Conservation (phyloP, 64 coral and sea anemone genomes). For the Anthopleura sola region DNA sequence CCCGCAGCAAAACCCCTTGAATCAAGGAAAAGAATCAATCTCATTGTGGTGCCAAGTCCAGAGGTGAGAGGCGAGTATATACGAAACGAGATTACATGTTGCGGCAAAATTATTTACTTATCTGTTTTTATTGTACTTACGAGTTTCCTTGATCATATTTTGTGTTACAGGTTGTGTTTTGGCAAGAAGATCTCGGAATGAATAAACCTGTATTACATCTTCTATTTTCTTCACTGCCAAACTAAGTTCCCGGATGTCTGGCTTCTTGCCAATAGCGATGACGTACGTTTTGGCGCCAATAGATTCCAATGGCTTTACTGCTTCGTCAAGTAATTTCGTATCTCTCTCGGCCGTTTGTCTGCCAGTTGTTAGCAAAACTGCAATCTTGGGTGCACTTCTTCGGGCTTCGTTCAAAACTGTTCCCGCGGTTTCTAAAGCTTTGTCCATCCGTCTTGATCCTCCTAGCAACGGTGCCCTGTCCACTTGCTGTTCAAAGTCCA, state of each 20-base stretch:
- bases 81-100: no score
- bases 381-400: constrained; percentile 47
- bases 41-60: no score
- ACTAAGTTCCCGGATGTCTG: constrained; percentile 41
- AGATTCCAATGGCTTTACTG: constrained; percentile 27
- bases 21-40: no score
- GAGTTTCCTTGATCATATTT: constrained; percentile 52
- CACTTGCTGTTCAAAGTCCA: constrained; percentile 42
- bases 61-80: no score
- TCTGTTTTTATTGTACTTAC: constrained; percentile 30
- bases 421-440: constrained; percentile 48
- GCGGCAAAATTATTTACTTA: no score
- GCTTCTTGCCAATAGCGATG: constrained; percentile 49
- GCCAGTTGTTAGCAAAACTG: constrained; percentile 65
- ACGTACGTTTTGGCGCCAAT: constrained; percentile 69
- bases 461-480: constrained; percentile 34
- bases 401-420: constrained; percentile 16
- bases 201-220: constrained; percentile 46
- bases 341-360: constrained; percentile 15
- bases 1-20: no score
- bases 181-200: constrained; percentile 36
- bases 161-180: constrained; percentile 24
- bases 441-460: constrained; percentile 71
- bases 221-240: constrained; percentile 34
- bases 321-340: constrained; percentile 23